These are phyloP conservation scores for Rhogogaster chlorosoma DNA, from an alignment of 2,888 invertebrate species.

Conservation along the genomic window DNA sequence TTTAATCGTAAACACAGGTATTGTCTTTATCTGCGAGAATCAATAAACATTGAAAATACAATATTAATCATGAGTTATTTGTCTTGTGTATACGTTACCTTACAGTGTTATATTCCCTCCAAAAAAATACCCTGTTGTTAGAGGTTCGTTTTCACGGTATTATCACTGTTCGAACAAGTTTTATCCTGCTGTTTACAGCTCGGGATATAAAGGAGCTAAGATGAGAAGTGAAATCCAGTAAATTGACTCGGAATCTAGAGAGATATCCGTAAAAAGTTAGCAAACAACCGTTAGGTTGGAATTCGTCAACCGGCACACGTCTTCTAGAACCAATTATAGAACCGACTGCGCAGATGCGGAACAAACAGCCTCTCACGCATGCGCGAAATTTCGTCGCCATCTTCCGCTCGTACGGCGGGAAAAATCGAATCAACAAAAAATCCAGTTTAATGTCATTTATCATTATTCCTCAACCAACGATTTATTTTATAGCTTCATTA, in stretches of 20 bases:
- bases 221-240: not conserved
- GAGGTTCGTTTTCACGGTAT: not conserved
- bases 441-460: not conserved
- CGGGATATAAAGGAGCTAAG: not conserved
- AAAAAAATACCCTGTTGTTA: not conserved
- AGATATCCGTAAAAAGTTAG: not conserved
- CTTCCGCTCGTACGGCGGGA: not conserved
- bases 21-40: not conserved
- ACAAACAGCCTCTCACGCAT: slow-evolving; percentile 47
- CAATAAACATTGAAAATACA: not conserved
- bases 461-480: not conserved
- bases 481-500: not conserved
- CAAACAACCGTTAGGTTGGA: slow-evolving; percentile 58
- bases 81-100: slow-evolving; percentile 10
- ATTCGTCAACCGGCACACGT: slow-evolving; percentile 56
- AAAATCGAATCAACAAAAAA: not conserved
- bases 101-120: slow-evolving; percentile 2
- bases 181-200: not conserved
- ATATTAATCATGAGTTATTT: not conserved
- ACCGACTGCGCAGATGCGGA: slow-evolving; percentile 45
- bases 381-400: slow-evolving; percentile 57
- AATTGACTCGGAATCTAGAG: not conserved
- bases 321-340: slow-evolving; percentile 57
- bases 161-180: not conserved
- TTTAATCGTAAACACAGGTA: not conserved